These are phyloP conservation scores for Sebastes taczanowskii DNA, from an alignment of 2,797 vertebrate species.

Conservation along the genomic window DNA sequence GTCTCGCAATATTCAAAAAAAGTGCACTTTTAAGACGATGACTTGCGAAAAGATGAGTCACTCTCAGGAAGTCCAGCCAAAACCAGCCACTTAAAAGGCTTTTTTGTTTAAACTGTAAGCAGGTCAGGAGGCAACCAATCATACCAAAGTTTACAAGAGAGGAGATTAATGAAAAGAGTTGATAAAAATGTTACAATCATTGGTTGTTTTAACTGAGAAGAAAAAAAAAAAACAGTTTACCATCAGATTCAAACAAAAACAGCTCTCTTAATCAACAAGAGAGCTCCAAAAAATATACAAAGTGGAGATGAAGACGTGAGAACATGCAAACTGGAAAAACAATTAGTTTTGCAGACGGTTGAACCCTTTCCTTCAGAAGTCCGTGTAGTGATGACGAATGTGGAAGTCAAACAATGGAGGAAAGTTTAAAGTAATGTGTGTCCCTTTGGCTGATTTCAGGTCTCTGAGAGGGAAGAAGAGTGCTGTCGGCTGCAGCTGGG, in stretches of 20 bases:
- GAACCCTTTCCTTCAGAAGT: constrained; percentile 32
- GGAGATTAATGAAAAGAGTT: constrained; percentile 52
- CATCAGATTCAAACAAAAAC: constrained; percentile 34
- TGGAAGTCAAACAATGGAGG: constrained; percentile 9
- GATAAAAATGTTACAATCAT: constrained; percentile 59
- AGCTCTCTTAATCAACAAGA: constrained; percentile 66
- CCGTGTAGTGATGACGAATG: constrained; percentile 42
- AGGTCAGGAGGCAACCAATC: constrained; percentile 67
- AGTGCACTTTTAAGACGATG: constrained; percentile 78
- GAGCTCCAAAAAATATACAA: constrained; percentile 55
- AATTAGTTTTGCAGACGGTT: constrained; percentile 12
- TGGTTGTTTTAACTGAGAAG: constrained; percentile 23
- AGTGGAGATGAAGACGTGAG: constrained; percentile 36
- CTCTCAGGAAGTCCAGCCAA: constrained; percentile 68
- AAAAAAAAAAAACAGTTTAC: background rate
- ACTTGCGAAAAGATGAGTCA: constrained; percentile 54
- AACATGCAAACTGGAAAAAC: constrained; percentile 51
- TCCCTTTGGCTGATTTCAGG: constrained; percentile 80
- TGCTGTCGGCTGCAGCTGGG: constrained; percentile 10
- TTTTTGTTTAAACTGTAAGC: constrained; percentile 40
- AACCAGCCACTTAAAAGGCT: constrained; percentile 52
- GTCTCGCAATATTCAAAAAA: constrained; percentile 54
- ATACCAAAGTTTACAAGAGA: constrained; percentile 48
- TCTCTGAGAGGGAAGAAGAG: constrained; percentile 49
- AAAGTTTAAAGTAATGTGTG: constrained; percentile 37